Evolutionary conservation across 2,888 invertebrate species (phyloP).

Genomic region (Muscina levida): DNA sequence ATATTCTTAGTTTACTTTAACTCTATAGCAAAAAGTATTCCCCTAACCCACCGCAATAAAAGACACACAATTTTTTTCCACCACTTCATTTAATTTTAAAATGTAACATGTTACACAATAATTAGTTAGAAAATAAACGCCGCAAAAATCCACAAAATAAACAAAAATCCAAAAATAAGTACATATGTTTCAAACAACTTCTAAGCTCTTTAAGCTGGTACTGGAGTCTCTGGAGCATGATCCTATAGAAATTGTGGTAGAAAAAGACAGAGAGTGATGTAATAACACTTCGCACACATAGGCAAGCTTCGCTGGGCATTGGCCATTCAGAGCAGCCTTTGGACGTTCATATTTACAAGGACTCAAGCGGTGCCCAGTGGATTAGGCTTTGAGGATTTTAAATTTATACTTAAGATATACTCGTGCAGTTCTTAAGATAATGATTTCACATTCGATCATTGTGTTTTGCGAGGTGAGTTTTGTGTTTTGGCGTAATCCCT

Average conservation of each 20-base stretch:
- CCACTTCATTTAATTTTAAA: neutral
- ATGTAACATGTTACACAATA: conserved; percentile 2
- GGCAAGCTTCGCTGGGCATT: too few species aligned
- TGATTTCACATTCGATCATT: neutral
- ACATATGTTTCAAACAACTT: neutral
- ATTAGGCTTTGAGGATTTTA: too few species aligned
- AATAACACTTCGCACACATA: too few species aligned
- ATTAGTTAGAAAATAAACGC: conserved; percentile 7
- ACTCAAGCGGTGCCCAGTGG: conserved; percentile 6
- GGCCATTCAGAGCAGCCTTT: neutral
- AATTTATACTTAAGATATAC: neutral
- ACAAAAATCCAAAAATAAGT: neutral
- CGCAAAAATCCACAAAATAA: neutral
- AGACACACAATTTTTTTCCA: too few species aligned
- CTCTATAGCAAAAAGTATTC: too few species aligned
- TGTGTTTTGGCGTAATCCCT: neutral
- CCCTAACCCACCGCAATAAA: too few species aligned
- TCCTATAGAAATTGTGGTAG: conserved; percentile 67
- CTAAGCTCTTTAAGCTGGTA: conserved; percentile 68
- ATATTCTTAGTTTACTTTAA: too few species aligned
- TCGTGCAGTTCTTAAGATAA: neutral
- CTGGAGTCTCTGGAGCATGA: conserved; percentile 72
- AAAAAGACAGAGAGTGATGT: too few species aligned
- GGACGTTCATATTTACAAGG: conserved; percentile 51
- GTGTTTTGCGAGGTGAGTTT: neutral